Percentiles rank a stretch among this genome's conserved stretches.
These are phyloP conservation scores for Nycticebus coucang DNA, from an alignment of 2,113 vertebrate species.

Conservation along the genomic window DNA sequence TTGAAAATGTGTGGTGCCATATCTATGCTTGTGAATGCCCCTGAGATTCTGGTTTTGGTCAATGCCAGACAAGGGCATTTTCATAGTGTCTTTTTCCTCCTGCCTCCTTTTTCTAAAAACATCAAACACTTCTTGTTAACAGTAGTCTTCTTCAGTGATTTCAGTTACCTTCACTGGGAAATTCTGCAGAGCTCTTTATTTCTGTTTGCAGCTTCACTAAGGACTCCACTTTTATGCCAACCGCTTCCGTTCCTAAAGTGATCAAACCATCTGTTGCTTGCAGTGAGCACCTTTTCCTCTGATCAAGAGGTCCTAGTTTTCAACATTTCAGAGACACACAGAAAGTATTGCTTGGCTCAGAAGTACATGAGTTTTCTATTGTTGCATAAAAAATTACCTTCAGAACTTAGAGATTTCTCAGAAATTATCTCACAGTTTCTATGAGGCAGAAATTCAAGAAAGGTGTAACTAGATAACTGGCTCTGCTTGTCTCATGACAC, in stretches of 20 bases:
- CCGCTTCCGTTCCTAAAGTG: not conserved
- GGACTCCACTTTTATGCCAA: not conserved
- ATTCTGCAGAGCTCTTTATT: not conserved
- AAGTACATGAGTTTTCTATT: not conserved
- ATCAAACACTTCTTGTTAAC: not conserved
- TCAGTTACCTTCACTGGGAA: not conserved
- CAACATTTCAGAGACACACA: not conserved
- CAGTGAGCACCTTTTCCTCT: not conserved
- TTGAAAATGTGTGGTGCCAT: constrained; percentile 11
- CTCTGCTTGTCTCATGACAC: not conserved
- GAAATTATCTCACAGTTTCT: not conserved
- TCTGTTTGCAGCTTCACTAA: not conserved
- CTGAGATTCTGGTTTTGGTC: not conserved
- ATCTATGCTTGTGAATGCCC: not conserved
- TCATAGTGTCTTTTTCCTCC: not conserved
- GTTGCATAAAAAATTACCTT: not conserved
- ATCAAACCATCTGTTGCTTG: not conserved
- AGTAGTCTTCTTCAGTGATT: not conserved
- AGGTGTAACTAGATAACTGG: not conserved
- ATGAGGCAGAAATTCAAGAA: not conserved
- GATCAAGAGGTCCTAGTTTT: not conserved
- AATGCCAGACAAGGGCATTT: not conserved
- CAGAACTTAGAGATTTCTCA: not conserved
- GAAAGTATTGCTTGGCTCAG: not conserved
- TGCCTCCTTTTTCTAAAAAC: not conserved